A percentile compares a stretch with the other conserved stretches of the same genome.
Conservation (phyloP, 2,888 invertebrate genomes). For the Hydriomena furcata region DNA sequence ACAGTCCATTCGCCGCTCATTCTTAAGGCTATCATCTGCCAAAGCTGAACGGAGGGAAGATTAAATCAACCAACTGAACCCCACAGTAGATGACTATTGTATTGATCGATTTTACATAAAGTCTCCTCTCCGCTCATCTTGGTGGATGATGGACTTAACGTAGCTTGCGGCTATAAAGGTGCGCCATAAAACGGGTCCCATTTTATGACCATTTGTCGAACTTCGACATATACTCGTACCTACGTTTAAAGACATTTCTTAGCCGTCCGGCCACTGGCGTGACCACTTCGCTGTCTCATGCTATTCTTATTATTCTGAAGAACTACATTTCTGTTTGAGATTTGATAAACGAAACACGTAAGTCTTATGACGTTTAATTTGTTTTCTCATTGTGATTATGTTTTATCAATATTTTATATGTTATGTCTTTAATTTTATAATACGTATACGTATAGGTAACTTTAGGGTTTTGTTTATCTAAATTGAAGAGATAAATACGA, state of each 20-base stretch:
- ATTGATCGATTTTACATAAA: too few species aligned
- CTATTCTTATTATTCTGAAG: constrained; percentile 62
- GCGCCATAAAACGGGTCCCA: constrained; percentile 78
- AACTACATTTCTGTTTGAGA: constrained; percentile 52
- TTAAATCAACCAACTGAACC: too few species aligned
- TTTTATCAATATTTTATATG: too few species aligned
- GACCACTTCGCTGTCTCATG: constrained; percentile 58
- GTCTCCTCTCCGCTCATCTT: too few species aligned
- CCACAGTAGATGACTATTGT: too few species aligned
- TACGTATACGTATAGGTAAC: too few species aligned
- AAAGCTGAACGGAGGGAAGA: too few species aligned
- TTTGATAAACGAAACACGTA: constrained; percentile 40
- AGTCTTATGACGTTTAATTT: too few species aligned
- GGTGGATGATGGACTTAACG: constrained; percentile 34
- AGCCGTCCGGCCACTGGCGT: constrained; percentile 67
- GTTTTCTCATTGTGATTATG: neutral
- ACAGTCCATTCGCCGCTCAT: constrained; percentile 62
- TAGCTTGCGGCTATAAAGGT: constrained; percentile 76
- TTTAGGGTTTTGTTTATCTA: too few species aligned
- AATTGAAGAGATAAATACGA: too few species aligned
- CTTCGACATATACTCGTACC: constrained; percentile 60
- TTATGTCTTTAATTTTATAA: too few species aligned
- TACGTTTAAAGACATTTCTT: constrained; percentile 73
- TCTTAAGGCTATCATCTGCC: constrained; percentile 38
- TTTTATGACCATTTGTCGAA: constrained; percentile 81